Conservation (phyloP, 1,140 invertebrate species). For the Scylla paramamosain region DNA sequence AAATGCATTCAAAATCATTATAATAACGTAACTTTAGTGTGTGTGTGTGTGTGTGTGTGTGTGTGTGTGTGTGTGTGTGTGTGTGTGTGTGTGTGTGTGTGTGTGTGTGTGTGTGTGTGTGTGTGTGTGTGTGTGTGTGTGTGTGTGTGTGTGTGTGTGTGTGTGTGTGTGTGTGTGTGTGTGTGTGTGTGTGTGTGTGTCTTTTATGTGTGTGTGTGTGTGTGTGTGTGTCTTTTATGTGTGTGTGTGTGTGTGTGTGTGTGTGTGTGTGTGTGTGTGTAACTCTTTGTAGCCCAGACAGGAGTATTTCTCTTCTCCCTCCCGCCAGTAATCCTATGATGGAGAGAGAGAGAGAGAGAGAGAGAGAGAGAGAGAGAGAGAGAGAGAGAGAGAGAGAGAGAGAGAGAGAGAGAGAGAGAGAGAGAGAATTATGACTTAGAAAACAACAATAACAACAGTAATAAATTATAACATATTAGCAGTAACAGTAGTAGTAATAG, state of each 20-base stretch:
- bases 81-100: slow-evolving; percentile 27
- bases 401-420: too few species aligned
- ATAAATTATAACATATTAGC: background rate
- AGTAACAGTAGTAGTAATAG: background rate
- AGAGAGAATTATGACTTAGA: too few species aligned
- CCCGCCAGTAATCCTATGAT: slow-evolving; percentile 1
- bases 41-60: slow-evolving; percentile 6
- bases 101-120: background rate
- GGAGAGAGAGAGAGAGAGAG: background rate
- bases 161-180: background rate
- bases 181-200: slow-evolving; percentile 33
- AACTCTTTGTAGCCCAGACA: background rate
- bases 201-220: slow-evolving; percentile 36
- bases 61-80: slow-evolving; percentile 28
- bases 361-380: slow-evolving; percentile 20
- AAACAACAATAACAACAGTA: background rate
- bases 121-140: too few species aligned
- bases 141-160: too few species aligned
- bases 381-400: slow-evolving; percentile 1
- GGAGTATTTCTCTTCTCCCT: background rate
- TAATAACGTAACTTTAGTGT: too few species aligned
- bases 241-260: background rate
- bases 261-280: slow-evolving; percentile 38
- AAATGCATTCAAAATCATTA: too few species aligned
- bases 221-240: background rate